Evolutionary conservation across 2,797 vertebrate genomes (phyloP).

Genomic region (Sorex maritimensis): DNA sequence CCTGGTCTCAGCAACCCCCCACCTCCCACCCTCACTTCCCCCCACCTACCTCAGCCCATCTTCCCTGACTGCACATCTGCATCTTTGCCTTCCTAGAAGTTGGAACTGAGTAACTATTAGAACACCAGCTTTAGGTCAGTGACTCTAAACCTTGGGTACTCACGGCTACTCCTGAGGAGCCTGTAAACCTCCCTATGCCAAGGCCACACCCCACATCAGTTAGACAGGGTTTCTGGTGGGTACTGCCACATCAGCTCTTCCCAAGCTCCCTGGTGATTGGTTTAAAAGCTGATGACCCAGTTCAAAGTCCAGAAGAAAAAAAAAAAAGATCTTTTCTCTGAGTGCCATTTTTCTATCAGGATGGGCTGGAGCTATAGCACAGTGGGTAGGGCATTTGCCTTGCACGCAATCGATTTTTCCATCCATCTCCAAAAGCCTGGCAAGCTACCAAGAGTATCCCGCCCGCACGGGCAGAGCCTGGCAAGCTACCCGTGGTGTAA

Average conservation of each 20-base stretch:
- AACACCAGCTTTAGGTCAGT: not conserved
- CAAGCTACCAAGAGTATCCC: too few relatives aligned
- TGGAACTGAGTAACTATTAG: not conserved
- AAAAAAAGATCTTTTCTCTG: not conserved
- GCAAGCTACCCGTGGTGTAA: too few relatives aligned
- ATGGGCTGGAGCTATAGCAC: too few relatives aligned
- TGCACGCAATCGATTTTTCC: too few relatives aligned
- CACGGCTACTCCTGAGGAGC: not conserved
- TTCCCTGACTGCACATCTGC: not conserved
- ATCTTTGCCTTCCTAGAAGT: not conserved
- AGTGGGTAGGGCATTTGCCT: too few relatives aligned
- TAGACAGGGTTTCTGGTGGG: not conserved
- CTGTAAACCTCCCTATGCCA: not conserved
- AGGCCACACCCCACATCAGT: not conserved
- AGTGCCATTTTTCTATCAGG: not conserved
- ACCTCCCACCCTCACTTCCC: too few relatives aligned
- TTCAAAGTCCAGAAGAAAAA: not conserved
- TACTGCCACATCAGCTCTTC: not conserved
- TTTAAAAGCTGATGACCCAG: not conserved
- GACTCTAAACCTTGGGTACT: not conserved
- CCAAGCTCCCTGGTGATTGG: not conserved
- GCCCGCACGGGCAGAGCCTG: too few relatives aligned
- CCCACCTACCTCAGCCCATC: too few relatives aligned
- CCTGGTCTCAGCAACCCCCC: too few relatives aligned
- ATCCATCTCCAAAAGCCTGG: too few relatives aligned